Conservation (phyloP, 2,888 invertebrate species). For the Cataglyphis albicans region DNA sequence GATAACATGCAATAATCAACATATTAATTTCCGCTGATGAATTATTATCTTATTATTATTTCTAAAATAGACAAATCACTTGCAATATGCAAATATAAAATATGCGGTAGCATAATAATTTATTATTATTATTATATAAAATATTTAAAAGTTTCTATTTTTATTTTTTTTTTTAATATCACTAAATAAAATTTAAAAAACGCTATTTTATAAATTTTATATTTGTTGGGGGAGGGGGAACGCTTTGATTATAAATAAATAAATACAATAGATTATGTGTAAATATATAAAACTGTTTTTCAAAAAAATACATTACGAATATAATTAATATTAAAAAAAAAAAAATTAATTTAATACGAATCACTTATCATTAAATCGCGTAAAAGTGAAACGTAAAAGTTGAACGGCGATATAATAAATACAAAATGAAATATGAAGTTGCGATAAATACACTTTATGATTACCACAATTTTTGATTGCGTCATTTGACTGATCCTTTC, state of each 20-base stretch:
- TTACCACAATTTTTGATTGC: conserved; percentile 46
- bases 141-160: background rate
- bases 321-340: background rate
- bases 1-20: background rate
- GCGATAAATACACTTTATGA: conserved; percentile 29
- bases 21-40: conserved; percentile 28
- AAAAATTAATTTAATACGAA: background rate
- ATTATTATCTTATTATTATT: conserved; percentile 6
- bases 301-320: background rate
- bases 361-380: background rate
- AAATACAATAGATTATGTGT: background rate
- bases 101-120: background rate
- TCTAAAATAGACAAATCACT: background rate
- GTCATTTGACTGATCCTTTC: conserved; percentile 64
- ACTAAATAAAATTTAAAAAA: background rate
- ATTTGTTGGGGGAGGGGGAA: background rate
- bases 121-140: background rate
- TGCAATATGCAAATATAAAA: background rate
- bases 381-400: background rate
- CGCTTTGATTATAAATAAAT: background rate
- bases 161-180: background rate
- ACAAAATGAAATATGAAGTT: background rate
- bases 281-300: background rate
- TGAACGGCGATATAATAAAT: background rate
- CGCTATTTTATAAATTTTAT: background rate